Base-by-base conservation (phyloP, 2,797 vertebrate genomes). In the Carcharodon carcharias region DNA sequence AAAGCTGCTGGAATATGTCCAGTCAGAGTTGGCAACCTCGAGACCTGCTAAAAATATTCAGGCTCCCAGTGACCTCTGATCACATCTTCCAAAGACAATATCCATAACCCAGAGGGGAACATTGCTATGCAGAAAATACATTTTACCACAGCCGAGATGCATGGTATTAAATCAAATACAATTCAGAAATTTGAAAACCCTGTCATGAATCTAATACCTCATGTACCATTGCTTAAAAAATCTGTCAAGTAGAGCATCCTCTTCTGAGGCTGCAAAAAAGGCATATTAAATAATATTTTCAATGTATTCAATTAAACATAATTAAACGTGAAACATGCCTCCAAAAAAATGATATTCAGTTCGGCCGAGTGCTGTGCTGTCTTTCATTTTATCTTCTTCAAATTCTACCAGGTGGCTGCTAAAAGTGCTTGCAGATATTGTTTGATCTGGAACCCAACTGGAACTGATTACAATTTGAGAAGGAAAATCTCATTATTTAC, bases 401-500 rank as follows among this genome's bases (percentile, higher is more conserved):
- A 40, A 45, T 93, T 67, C 91, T 45, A 21, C 63, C 63, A 65
- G 63, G 91, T 40, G 14, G 91, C 58, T 93, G 91, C 35, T 63
- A 40, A 65, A 93, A 65, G n/a, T 45, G 3, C 61, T 93, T 26
- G 91, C 91, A 93, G 91, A 93, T 63, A 63, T 93, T 93, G 91
- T 93, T 93, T 67, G 63, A 93, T 93, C n/a, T 26, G 61, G 63
- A 93, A 45, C 63, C 65, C 91, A 93, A 12, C 91, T 93, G 91
- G 61, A 93, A 93, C 91, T 93, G 91, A 93, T 93, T 93, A 65
- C 61, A 45, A 93, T 93, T 93, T 93, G n/a, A 67, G 91, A 65
- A 93, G 91, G 63, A 93, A 93, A 67, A 93, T 93, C n/a, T 67
- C 91, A 93, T 93, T 93, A 93, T 93, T 65, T 93, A 93, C 91